These are phyloP conservation scores for Syngnathus typhle DNA, from an alignment of 2,113 vertebrate genomes.

Conservation along the genomic window DNA sequence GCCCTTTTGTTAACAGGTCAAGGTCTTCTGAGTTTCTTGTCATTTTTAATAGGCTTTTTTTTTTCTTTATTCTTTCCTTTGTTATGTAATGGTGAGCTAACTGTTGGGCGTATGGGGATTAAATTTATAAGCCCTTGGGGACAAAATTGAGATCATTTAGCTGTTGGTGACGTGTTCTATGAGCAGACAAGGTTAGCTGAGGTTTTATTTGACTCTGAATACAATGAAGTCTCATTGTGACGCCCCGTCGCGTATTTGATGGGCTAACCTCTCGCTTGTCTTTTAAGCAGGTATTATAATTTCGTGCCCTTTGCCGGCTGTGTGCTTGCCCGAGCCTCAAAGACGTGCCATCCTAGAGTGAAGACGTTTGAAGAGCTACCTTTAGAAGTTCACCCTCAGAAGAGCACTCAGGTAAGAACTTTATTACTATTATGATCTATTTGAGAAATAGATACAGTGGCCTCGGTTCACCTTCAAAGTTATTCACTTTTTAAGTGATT, in stretches of 20 bases:
- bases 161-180: background rate
- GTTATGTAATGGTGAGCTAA: background rate
- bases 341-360: conserved; percentile 77
- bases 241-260: background rate
- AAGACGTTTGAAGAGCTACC: conserved; percentile 93
- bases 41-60: background rate
- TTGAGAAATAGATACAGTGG: background rate
- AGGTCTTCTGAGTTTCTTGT: background rate
- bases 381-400: conserved; percentile 80
- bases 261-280: background rate
- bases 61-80: background rate
- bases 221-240: background rate
- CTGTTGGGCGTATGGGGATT: background rate
- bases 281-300: conserved; percentile 85
- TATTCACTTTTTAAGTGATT: background rate
- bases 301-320: conserved; percentile 87
- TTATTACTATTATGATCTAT: background rate
- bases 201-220: background rate
- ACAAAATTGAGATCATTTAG: background rate
- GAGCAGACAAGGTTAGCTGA: background rate
- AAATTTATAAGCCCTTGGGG: background rate
- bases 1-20: background rate
- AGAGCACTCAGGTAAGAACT: conserved; percentile 77
- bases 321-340: conserved; percentile 77
- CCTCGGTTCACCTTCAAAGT: background rate